These are phyloP conservation scores for Epirrita christyi DNA, from an alignment of 2,888 invertebrate genomes.

Conservation along the genomic window DNA sequence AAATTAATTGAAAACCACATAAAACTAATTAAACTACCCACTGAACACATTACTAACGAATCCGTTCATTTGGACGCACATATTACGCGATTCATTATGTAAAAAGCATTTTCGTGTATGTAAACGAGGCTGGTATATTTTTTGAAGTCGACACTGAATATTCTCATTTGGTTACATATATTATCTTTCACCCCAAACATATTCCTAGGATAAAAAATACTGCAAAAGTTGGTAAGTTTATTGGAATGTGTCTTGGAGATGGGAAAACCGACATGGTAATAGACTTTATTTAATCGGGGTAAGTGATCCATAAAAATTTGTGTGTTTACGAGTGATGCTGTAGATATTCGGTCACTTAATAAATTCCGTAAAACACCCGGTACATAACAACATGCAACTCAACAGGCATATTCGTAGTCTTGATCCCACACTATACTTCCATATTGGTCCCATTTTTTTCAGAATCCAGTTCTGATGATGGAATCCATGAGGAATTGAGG, in stretches of 20 bases:
- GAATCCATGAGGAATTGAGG: too few species aligned
- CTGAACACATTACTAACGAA: conserved; percentile 7
- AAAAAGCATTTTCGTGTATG: conserved; percentile 29
- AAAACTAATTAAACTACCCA: conserved; percentile 19
- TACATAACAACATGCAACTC: too few species aligned
- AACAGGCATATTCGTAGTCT: too few species aligned
- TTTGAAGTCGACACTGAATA: conserved; percentile 16
- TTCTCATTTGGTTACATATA: conserved; percentile 17
- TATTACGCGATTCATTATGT: conserved; percentile 26
- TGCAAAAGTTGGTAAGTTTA: background rate
- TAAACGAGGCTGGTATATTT: conserved; percentile 11
- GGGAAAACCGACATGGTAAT: background rate
- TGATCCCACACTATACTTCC: too few species aligned
- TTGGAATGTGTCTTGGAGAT: background rate
- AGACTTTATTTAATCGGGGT: background rate
- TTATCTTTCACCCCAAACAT: conserved; percentile 2
- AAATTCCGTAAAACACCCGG: too few species aligned
- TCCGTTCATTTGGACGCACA: conserved; percentile 9
- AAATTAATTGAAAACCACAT: conserved; percentile 1
- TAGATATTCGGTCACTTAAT: too few species aligned
- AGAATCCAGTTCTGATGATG: too few species aligned
- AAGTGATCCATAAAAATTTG: background rate
- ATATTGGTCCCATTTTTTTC: too few species aligned
- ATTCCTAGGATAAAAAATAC: background rate
- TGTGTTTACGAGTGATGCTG: background rate